A percentile compares a stretch with the other conserved stretches of the same genome.
Evolutionary conservation across 53 echinoderm and acorn worm species (phyloP).

Genomic region (Arbacia lixula): DNA sequence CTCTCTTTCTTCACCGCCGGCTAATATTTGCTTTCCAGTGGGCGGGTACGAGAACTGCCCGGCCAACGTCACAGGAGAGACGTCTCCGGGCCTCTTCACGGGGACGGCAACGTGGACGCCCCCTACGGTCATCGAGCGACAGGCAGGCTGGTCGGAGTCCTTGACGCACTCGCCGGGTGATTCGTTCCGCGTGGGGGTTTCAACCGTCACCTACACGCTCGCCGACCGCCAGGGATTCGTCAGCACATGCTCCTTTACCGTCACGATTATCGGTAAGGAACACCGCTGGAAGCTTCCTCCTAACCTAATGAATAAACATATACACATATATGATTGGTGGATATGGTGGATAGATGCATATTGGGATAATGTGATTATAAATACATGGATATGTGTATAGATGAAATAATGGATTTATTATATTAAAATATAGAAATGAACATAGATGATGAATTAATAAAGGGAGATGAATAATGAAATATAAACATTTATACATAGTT

Average conservation of each 20-base stretch:
- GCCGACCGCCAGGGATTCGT: neutral
- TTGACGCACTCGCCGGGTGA: neutral
- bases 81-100: neutral
- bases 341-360: too few relatives aligned
- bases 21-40: neutral
- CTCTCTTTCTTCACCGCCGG: neutral
- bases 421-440: too few relatives aligned
- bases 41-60: conserved; percentile 30
- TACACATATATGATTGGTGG: too few relatives aligned
- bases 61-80: neutral
- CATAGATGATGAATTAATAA: too few relatives aligned
- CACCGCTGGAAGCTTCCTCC: neutral
- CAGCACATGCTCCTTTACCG: conserved; percentile 4
- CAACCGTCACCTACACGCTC: conserved; percentile 25
- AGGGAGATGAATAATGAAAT: too few relatives aligned
- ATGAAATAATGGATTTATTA: too few relatives aligned
- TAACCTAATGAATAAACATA: too few relatives aligned
- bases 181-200: neutral
- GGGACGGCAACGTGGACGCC: conserved; percentile 24
- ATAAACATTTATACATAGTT: too few relatives aligned
- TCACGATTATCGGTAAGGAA: conserved; percentile 26
- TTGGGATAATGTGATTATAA: too few relatives aligned
- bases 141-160: neutral
- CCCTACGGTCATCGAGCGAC: neutral
- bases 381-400: too few relatives aligned